These are phyloP conservation scores for Clangula hyemalis DNA, from an alignment of 2,797 vertebrate species.

Conservation along the genomic window DNA sequence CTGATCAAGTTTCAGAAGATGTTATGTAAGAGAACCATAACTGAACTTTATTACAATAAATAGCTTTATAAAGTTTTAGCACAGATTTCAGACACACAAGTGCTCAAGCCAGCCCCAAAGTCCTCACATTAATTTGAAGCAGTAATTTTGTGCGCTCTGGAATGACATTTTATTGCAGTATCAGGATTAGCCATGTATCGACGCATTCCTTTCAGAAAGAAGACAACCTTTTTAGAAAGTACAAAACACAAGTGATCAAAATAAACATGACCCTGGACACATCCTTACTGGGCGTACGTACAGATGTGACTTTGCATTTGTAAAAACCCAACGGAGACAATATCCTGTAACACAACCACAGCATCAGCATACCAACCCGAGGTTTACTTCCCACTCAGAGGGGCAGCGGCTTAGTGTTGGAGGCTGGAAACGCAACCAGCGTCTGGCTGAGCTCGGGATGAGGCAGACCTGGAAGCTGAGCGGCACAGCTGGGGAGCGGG, in stretches of 20 bases:
- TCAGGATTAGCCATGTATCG: neutral
- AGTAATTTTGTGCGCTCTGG: rapidly evolving
- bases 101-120: neutral
- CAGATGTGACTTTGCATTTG: neutral
- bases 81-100: neutral
- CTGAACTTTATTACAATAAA: neutral
- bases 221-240: neutral
- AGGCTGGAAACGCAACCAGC: rapidly evolving
- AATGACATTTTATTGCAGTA: neutral
- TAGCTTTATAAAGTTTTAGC: neutral
- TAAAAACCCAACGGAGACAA: neutral
- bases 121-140: neutral
- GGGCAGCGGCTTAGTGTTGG: rapidly evolving
- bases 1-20: neutral
- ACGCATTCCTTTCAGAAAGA: neutral
- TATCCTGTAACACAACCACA: rapidly evolving
- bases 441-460: neutral
- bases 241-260: neutral
- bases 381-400: rapidly evolving
- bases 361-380: rapidly evolving
- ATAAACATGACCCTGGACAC: rapidly evolving
- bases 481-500: neutral
- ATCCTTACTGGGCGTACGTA: rapidly evolving
- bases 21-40: neutral
- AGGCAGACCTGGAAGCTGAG: no score